A percentile compares a stretch with the other conserved stretches of the same genome.
These are phyloP conservation scores for Lagopus muta DNA, from an alignment of 2,113 vertebrate genomes.

Conservation along the genomic window DNA sequence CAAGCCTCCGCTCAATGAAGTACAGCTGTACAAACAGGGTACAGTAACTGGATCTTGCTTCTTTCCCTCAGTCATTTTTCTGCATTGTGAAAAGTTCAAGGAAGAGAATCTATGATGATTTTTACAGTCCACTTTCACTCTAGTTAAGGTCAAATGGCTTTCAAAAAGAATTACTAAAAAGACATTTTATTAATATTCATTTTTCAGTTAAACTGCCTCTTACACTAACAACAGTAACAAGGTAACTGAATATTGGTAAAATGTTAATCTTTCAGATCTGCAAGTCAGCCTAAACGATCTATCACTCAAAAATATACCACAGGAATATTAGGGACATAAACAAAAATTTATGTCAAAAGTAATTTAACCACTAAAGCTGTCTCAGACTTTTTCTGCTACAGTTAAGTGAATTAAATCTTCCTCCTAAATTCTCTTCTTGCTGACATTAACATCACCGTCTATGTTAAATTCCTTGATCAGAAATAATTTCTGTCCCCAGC, in stretches of 20 bases:
- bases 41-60: conserved; percentile 74
- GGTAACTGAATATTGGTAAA: conserved; percentile 11
- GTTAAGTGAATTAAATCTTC: conserved; percentile 11
- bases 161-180: conserved; percentile 64
- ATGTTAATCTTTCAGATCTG: conserved; percentile 22
- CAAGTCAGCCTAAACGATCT: neutral
- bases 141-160: conserved; percentile 71
- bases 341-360: conserved; percentile 20
- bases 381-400: neutral
- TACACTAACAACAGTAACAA: conserved; percentile 27
- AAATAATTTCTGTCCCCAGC: neutral
- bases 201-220: conserved; percentile 20
- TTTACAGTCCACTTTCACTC: conserved; percentile 60
- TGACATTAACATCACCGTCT: neutral
- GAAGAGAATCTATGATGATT: conserved; percentile 66
- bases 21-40: conserved; percentile 91
- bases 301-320: conserved; percentile 18
- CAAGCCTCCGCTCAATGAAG: conserved; percentile 77
- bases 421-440: neutral
- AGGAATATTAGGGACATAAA: conserved; percentile 1
- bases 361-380: neutral
- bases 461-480: fast-evolving
- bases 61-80: conserved; percentile 67
- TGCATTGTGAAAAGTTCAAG: conserved; percentile 73
- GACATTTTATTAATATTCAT: conserved; percentile 53